Evolutionary conservation across 2,797 vertebrate species (phyloP).

Genomic region (Lerista edwardsae): DNA sequence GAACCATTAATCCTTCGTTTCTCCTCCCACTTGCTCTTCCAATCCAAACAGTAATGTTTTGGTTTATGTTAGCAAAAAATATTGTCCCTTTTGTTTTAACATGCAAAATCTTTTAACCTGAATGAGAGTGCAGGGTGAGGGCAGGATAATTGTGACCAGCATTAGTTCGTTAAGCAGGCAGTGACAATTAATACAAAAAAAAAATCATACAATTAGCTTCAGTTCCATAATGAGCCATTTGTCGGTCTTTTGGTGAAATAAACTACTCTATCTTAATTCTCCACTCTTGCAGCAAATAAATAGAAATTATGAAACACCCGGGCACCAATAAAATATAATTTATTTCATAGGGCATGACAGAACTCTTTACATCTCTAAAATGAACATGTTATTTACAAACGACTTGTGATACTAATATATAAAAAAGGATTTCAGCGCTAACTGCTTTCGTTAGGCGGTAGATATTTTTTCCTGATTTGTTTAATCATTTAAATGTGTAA

Average conservation of each 20-base stretch:
- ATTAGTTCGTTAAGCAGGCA: slow-evolving; percentile 71
- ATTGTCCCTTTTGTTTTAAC: slow-evolving; percentile 54
- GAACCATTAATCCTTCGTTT: slow-evolving; percentile 68
- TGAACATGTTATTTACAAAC: slow-evolving; percentile 78
- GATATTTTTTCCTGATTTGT: slow-evolving; percentile 75
- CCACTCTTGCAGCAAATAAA: slow-evolving; percentile 81
- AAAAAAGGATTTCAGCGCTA: slow-evolving; percentile 71
- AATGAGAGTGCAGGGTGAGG: slow-evolving; percentile 36
- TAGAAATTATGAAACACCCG: slow-evolving; percentile 79
- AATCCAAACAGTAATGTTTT: slow-evolving; percentile 67
- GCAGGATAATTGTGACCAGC: slow-evolving; percentile 63
- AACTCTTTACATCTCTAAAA: slow-evolving; percentile 77
- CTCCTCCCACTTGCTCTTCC: slow-evolving; percentile 65
- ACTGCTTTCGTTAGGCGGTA: slow-evolving; percentile 73
- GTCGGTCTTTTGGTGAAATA: slow-evolving; percentile 81
- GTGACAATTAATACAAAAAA: slow-evolving; percentile 75
- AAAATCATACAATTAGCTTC: slow-evolving; percentile 76
- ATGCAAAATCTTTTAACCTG: slow-evolving; percentile 23
- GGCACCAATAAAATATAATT: slow-evolving; percentile 80
- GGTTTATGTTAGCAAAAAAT: slow-evolving; percentile 71
- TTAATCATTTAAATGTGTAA: slow-evolving; percentile 80
- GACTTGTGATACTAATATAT: slow-evolving; percentile 75
- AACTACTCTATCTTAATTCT: slow-evolving; percentile 82
- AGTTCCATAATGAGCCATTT: slow-evolving; percentile 80
- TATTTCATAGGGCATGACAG: slow-evolving; percentile 77